Conservation (phyloP, 2,888 invertebrate genomes). For the Eurois occulta region DNA sequence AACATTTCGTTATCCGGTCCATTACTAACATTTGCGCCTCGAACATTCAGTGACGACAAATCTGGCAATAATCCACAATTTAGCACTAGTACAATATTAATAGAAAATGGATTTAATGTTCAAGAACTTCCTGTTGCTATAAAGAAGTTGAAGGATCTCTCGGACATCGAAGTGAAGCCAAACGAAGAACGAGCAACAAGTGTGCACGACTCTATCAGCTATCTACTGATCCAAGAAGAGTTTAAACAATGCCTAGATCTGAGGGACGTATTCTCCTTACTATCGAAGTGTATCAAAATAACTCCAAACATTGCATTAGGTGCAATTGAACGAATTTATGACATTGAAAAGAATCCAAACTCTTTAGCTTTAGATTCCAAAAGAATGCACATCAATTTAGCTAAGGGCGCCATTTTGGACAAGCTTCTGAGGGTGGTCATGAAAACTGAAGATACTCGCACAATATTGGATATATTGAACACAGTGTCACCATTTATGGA, state of each 20-base stretch:
- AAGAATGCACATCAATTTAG: slow-evolving; percentile 79
- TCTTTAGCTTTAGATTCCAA: slow-evolving; percentile 71
- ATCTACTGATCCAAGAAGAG: slow-evolving; percentile 85
- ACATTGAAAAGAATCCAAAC: slow-evolving; percentile 81
- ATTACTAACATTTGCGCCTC: slow-evolving; percentile 64
- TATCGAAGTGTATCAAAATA: slow-evolving; percentile 88
- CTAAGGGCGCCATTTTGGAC: slow-evolving; percentile 87
- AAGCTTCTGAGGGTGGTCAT: slow-evolving; percentile 85
- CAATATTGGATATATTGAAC: slow-evolving; percentile 85
- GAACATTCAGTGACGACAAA: slow-evolving; percentile 81
- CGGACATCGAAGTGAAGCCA: slow-evolving; percentile 76
- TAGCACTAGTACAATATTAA: slow-evolving; percentile 88
- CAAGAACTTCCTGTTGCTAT: slow-evolving; percentile 93
- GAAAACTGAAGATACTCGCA: slow-evolving; percentile 87
- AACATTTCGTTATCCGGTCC: slow-evolving; percentile 64
- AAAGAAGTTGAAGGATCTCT: slow-evolving; percentile 86
- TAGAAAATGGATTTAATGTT: slow-evolving; percentile 92
- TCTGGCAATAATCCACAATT: slow-evolving; percentile 78
- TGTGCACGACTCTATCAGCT: slow-evolving; percentile 78
- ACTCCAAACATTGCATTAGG: slow-evolving; percentile 88
- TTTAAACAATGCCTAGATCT: slow-evolving; percentile 85
- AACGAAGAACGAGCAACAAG: slow-evolving; percentile 65
- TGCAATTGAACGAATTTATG: slow-evolving; percentile 87
- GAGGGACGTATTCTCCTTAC: slow-evolving; percentile 85
- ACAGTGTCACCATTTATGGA: slow-evolving; percentile 83